phyloP scores from a whole-genome alignment of 2,797 vertebrate species.

The Mus caroli region DNA sequence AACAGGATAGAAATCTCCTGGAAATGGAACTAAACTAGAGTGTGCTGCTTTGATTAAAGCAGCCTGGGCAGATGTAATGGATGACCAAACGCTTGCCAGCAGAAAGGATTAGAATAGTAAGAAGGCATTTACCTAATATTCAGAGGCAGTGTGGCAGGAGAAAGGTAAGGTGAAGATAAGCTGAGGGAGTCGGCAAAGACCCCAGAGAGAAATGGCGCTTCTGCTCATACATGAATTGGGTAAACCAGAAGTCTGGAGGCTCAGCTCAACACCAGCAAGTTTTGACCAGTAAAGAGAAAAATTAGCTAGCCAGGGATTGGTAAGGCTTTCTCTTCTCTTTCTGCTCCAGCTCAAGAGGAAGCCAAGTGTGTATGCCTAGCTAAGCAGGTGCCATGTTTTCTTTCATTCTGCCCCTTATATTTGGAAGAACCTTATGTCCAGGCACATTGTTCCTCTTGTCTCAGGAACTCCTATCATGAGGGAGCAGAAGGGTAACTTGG shows the following conservation, averaged over 20 bases:
- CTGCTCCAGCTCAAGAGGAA: not conserved
- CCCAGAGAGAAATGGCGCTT: not conserved
- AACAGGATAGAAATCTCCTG: constrained; percentile 71
- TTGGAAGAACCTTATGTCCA: not conserved
- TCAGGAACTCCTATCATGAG: not conserved
- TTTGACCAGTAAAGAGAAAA: constrained; percentile 28
- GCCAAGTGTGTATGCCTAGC: not conserved
- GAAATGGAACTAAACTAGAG: constrained; percentile 72
- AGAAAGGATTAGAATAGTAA: constrained; percentile 63
- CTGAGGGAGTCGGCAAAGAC: not conserved
- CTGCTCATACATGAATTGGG: not conserved
- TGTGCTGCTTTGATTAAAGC: constrained; percentile 74
- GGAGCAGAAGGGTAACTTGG: not conserved
- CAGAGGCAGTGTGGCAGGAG: not conserved
- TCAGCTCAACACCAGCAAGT: not conserved
- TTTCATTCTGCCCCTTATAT: not conserved
- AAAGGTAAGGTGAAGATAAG: constrained; percentile 1
- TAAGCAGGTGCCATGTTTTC: not conserved
- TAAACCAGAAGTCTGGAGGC: not conserved
- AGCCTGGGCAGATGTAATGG: constrained; percentile 69
- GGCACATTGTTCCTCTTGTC: not conserved
- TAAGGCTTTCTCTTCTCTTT: not conserved
- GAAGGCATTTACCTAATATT: constrained; percentile 59
- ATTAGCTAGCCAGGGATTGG: not conserved
- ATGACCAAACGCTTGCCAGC: constrained; percentile 69